These are phyloP conservation scores for Bradypus variegatus DNA, from an alignment of 2,797 vertebrate species.

Conservation along the genomic window DNA sequence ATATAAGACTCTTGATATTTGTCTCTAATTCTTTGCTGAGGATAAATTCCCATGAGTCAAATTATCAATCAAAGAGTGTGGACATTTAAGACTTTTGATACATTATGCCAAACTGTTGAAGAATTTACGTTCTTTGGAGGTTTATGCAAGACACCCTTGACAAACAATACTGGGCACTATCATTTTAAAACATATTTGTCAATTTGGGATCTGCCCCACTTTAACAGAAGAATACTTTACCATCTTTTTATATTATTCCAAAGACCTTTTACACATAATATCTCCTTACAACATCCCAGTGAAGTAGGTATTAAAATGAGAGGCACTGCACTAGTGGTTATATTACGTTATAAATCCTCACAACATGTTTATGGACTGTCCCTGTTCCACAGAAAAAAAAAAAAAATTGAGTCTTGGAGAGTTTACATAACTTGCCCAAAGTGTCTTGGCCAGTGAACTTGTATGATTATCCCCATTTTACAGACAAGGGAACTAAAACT, in stretches of 20 bases:
- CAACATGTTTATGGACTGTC: neutral
- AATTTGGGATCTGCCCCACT: neutral
- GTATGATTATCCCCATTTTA: neutral
- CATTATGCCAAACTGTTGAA: neutral
- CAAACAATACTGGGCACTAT: neutral
- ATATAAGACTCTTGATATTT: neutral
- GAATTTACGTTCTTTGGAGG: neutral
- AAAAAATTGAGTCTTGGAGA: neutral
- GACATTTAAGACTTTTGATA: neutral
- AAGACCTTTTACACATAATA: neutral
- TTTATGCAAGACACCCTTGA: neutral
- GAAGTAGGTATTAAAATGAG: neutral
- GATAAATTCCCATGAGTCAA: neutral
- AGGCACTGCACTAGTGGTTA: neutral
- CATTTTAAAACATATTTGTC: neutral
- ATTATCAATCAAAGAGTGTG: neutral
- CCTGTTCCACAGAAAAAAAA: neutral
- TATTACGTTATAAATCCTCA: neutral
- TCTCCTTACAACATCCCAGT: neutral
- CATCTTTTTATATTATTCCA: neutral
- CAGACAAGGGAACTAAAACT: neutral
- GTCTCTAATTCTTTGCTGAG: neutral
- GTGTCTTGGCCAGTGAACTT: neutral
- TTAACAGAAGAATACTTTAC: neutral
- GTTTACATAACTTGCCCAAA: neutral